A percentile compares a stretch with the other conserved stretches of the same genome.
Evolutionary conservation across 2,888 invertebrate genomes (phyloP).

Genomic region (Pyrrhopygopsis socrates): DNA sequence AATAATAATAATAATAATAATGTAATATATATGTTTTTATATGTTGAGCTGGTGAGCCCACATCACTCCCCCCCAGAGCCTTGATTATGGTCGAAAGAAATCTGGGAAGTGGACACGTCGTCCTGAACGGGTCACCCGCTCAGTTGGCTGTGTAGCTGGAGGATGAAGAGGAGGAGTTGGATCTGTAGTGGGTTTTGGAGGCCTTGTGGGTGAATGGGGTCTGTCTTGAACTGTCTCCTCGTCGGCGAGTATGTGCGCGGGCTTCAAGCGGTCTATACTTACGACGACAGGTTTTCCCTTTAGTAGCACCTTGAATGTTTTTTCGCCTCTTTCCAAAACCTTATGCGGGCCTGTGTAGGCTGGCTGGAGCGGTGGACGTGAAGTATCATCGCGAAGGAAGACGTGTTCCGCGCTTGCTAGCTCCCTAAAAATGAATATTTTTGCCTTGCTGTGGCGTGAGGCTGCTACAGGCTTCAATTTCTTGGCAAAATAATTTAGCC

Average conservation of each 20-base stretch:
- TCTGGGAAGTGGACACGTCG: no score
- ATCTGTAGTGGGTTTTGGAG: no score
- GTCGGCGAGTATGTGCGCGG: background rate
- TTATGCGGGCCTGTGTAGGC: constrained; percentile 1
- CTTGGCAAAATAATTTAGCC: constrained; percentile 13
- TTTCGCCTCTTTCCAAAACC: constrained; percentile 1
- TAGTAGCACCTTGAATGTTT: background rate
- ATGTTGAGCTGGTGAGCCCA: no score
- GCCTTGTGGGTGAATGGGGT: no score
- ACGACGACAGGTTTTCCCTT: background rate
- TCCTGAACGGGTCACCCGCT: no score
- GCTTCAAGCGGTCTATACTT: background rate
- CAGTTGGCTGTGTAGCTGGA: no score
- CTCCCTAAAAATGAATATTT: constrained; percentile 82
- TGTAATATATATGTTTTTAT: no score
- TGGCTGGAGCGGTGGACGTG: constrained; percentile 2
- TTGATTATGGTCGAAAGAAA: no score
- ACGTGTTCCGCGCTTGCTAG: constrained; percentile 38
- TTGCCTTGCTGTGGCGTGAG: constrained; percentile 64
- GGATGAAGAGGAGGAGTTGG: no score
- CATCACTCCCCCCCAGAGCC: no score
- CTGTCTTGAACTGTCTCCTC: no score
- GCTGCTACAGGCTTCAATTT: constrained; percentile 53
- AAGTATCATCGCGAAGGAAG: constrained; percentile 2
- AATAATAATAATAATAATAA: no score